A percentile compares a stretch with the other conserved stretches of the same genome.
phyloP scores from a whole-genome alignment of 2,797 vertebrate species.

The Gallinago nigripennis region DNA sequence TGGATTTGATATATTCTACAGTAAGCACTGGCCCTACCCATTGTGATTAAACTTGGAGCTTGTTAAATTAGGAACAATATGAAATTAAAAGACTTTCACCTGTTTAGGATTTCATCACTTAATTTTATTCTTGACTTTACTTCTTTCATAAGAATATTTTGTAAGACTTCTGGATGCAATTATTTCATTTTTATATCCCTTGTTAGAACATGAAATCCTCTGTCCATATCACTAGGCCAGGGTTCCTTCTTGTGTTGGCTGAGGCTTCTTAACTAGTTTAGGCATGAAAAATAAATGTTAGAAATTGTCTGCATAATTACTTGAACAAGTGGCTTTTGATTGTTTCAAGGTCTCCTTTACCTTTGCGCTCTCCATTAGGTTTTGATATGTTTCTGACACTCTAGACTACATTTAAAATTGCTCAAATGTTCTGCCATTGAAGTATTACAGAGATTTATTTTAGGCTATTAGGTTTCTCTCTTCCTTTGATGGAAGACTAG shows the following conservation, averaged over 20 bases:
- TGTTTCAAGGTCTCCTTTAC: slow-evolving; percentile 22
- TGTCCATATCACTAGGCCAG: slow-evolving; percentile 15
- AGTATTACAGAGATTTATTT: slow-evolving; percentile 54
- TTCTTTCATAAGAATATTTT: neutral
- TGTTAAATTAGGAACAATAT: slow-evolving; percentile 1
- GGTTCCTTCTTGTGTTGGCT: neutral
- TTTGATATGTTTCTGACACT: slow-evolving; percentile 33
- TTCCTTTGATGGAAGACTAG: slow-evolving; percentile 56
- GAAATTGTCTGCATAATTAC: slow-evolving; percentile 39
- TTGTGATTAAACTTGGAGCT: slow-evolving; percentile 25
- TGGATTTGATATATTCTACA: slow-evolving; percentile 48
- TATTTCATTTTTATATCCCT: slow-evolving; percentile 23
- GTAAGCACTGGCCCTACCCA: neutral
- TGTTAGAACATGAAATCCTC: slow-evolving; percentile 45
- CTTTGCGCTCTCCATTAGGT: slow-evolving; percentile 6
- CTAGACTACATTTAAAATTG: slow-evolving; percentile 23
- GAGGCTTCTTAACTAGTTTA: slow-evolving; percentile 1
- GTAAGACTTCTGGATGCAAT: neutral
- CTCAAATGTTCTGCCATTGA: slow-evolving; percentile 30
- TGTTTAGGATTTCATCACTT: slow-evolving; percentile 27
- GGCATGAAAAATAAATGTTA: slow-evolving; percentile 16
- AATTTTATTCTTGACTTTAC: slow-evolving; percentile 47
- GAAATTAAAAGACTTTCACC: slow-evolving; percentile 19
- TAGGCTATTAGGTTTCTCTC: slow-evolving; percentile 44
- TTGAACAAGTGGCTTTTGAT: slow-evolving; percentile 2